Percentiles rank a stretch among this genome's conserved stretches.
phyloP scores from a whole-genome alignment of 2,888 invertebrate genomes.

The Acheta domesticus region DNA sequence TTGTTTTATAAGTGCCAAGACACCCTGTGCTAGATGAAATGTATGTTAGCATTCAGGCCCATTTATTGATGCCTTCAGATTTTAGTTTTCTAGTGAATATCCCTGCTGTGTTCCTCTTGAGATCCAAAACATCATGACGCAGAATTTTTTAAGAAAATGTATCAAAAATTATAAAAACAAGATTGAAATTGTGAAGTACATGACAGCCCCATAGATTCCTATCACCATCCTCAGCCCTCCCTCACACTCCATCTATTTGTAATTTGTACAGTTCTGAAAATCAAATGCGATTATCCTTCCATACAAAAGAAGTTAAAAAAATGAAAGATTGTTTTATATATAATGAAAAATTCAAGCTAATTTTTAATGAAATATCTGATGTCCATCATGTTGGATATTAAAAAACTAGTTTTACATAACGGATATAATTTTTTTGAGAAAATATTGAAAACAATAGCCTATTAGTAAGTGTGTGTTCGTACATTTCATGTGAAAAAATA shows the following conservation, averaged over 20 bases:
- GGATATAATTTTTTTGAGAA: conserved; percentile 34
- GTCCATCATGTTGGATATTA: conserved; percentile 31
- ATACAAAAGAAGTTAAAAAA: conserved; percentile 26
- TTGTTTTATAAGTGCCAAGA: conserved; percentile 22
- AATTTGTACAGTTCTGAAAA: conserved; percentile 30
- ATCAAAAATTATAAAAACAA: conserved; percentile 27
- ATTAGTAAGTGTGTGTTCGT: conserved; percentile 32
- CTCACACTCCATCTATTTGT: conserved; percentile 21
- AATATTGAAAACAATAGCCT: conserved; percentile 31
- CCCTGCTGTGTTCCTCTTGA: conserved; percentile 30
- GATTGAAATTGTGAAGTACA: conserved; percentile 23
- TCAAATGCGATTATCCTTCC: conserved; percentile 32
- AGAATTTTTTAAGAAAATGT: conserved; percentile 31
- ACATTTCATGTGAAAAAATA: conserved; percentile 32
- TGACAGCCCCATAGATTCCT: conserved; percentile 5
- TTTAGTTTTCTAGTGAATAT: conserved; percentile 34
- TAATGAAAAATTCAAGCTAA: conserved; percentile 28
- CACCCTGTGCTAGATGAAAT: conserved; percentile 18
- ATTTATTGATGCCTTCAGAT: conserved; percentile 35
- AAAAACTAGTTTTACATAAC: conserved; percentile 35
- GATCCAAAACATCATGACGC: conserved; percentile 24
- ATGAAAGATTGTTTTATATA: conserved; percentile 22
- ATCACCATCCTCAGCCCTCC: conserved; percentile 5
- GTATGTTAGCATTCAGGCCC: conserved; percentile 31
- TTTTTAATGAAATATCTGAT: conserved; percentile 30